Evolutionary conservation across 2,113 vertebrate species (phyloP).

Genomic region (Rhinoderma darwinii): DNA sequence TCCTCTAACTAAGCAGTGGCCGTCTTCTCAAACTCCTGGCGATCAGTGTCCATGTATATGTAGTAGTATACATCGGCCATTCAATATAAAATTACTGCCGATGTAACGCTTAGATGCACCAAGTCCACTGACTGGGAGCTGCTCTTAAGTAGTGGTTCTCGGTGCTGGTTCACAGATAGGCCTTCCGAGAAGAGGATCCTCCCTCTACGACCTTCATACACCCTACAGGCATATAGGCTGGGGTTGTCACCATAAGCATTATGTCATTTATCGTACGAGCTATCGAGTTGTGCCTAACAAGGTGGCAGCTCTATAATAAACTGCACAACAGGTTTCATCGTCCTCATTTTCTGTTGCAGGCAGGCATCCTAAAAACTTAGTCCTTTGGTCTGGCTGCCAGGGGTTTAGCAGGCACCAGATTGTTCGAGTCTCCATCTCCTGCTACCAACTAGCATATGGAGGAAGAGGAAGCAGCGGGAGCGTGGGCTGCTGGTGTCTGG

Average conservation of each 20-base stretch:
- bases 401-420: constrained; percentile 15
- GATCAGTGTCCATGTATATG: too few species aligned
- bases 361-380: background rate
- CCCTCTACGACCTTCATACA: too few species aligned
- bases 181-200: too few species aligned
- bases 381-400: background rate
- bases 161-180: too few species aligned
- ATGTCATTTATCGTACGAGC: background rate
- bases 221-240: too few species aligned
- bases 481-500: background rate
- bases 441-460: constrained; percentile 1
- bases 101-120: too few species aligned
- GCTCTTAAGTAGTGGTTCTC: too few species aligned
- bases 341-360: background rate
- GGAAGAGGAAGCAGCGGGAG: background rate
- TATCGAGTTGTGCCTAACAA: background rate
- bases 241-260: background rate
- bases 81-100: too few species aligned
- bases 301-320: background rate
- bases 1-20: too few species aligned
- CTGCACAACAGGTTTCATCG: background rate
- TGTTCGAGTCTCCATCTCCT: background rate
- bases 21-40: too few species aligned
- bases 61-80: too few species aligned
- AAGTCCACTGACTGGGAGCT: too few species aligned